Evolutionary conservation across 2,888 invertebrate species (phyloP), one percentile per base, ranked within the genome.

Genomic region (Exephanes ischioxanthus): DNA sequence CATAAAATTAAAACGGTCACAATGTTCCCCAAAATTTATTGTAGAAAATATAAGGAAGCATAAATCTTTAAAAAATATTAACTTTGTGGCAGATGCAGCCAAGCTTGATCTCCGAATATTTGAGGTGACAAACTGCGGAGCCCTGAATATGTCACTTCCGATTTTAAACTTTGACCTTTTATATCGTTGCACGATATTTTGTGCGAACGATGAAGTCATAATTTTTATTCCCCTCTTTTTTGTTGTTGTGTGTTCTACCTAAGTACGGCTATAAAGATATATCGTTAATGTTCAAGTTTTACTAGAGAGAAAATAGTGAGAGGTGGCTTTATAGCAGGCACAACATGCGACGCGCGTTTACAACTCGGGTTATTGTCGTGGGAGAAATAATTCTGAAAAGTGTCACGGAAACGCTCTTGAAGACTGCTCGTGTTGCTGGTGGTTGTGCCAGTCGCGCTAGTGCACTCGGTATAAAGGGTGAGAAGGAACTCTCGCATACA

Each of bases 361-460:
- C 85, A 85, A 85, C 85, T 85, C 81, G 75, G 78, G 85, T 85
- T 85, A 85, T 85, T 81, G 85, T 85, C 85, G 78, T 75, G 85
- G 85, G 85, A 81, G 81, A 85, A 85, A 85, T 85, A 85, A 85
- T 85, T 85, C 66, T 78, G 68, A 85, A 81, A 85, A 85, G 81
- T 85, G 85, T 85, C 85, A 81, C 73, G 85, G 78, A 85, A 85
- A 85, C 70, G 81, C 85, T 85, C 85, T 85, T 79, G 85, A 85
- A 82, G 85, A 81, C 78, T 85, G 85, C 75, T 78, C 80, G 48
- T 26, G 80, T 63, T 61, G 70, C 9, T 41, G 41, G 58, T 73
- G 68, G 53, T 77, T 67, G 71, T 76, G 70, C 83, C 61, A 45
- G 45, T 48, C 45, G 45, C 72, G 77, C 61, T 75, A 22, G 55